Conservation (phyloP, 2,888 invertebrate genomes). For the Oligia strigilis region DNA sequence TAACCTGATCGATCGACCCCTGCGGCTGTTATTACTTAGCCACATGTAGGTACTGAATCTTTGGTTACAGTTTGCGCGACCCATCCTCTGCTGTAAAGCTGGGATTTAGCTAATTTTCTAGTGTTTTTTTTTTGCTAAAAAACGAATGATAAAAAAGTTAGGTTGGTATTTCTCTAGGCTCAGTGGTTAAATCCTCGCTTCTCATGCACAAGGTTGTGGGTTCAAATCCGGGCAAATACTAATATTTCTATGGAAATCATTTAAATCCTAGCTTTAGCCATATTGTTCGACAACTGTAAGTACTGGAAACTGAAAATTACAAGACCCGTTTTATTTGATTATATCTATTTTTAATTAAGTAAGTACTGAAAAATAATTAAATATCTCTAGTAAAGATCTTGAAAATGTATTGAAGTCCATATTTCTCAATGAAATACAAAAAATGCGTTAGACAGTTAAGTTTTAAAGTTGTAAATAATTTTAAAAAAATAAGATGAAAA, state of each 20-base stretch:
- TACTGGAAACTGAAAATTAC: not conserved
- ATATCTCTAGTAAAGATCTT: slow-evolving; percentile 14
- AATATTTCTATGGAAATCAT: not conserved
- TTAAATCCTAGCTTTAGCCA: not conserved
- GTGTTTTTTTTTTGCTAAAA: not conserved
- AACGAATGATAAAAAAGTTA: not conserved
- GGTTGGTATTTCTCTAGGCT: not conserved
- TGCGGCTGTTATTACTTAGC: too few species aligned
- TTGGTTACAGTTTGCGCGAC: too few species aligned
- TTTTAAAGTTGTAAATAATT: slow-evolving; percentile 3
- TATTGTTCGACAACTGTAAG: not conserved
- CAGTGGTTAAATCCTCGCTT: not conserved
- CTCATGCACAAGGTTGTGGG: too few species aligned
- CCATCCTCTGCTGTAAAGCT: not conserved
- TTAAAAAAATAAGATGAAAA: not conserved
- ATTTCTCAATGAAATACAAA: not conserved
- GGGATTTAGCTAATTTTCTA: not conserved
- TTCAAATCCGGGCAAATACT: too few species aligned
- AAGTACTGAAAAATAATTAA: not conserved
- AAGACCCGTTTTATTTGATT: not conserved
- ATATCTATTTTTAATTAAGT: not conserved
- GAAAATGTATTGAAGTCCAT: not conserved
- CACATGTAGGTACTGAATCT: too few species aligned
- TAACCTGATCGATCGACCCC: too few species aligned
- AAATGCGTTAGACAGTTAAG: not conserved